Evolutionary conservation across 2,113 vertebrate species (phyloP).

Genomic region (Dolichallabes microphthalmus): DNA sequence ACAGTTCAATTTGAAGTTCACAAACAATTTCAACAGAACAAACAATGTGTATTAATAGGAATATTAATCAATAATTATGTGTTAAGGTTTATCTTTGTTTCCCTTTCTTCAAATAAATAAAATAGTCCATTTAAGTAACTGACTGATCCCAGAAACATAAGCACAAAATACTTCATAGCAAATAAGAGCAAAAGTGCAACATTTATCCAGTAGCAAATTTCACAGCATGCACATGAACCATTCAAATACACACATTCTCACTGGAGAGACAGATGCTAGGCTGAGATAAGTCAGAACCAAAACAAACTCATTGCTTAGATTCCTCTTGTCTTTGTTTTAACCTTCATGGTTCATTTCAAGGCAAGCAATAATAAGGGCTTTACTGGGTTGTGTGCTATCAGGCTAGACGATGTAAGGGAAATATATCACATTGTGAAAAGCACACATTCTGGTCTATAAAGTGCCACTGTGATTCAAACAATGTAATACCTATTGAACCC

Average conservation of each 20-base stretch:
- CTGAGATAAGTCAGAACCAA: not conserved
- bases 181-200: slow-evolving; percentile 49
- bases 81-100: slow-evolving; percentile 33
- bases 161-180: slow-evolving; percentile 36
- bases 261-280: not conserved
- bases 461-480: slow-evolving; percentile 12
- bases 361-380: not conserved
- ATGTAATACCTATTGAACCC: not conserved
- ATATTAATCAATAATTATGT: not conserved
- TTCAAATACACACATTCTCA: slow-evolving; percentile 27
- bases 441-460: not conserved
- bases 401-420: not conserved
- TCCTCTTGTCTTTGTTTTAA: not conserved
- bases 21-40: slow-evolving; percentile 15
- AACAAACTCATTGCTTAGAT: not conserved
- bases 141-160: slow-evolving; percentile 28
- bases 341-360: slow-evolving; percentile 18
- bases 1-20: not conserved
- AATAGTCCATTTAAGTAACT: not conserved
- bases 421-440: not conserved
- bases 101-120: slow-evolving; percentile 33
- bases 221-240: slow-evolving; percentile 55
- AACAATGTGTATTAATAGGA: slow-evolving; percentile 28
- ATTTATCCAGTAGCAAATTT: slow-evolving; percentile 49
- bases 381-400: not conserved